Base-by-base conservation (phyloP, 2,888 invertebrate genomes). In the Dasysyrphus tricinctus region DNA sequence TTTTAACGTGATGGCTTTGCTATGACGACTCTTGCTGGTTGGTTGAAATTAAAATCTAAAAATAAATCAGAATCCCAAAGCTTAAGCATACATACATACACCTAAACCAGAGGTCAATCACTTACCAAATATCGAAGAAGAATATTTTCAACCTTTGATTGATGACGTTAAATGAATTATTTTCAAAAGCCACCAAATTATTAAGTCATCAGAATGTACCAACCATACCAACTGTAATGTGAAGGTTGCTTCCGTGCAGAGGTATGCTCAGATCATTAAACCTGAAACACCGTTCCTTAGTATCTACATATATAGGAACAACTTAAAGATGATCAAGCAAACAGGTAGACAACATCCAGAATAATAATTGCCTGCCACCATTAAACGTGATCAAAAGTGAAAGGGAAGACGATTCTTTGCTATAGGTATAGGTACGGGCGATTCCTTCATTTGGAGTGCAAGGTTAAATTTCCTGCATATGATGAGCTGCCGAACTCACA, bases 361-460 rank as follows among this genome's bases (percentile, higher is more conserved):
- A 57, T 56, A 57, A 56, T 56, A 29, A 47, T 67, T 39, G 24
- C 9, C 29, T 24, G 5, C 11, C 32, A 24, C 11, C 32, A 24
- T 51, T 29, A 19, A 75, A 70, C 63, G 51, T 80, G 75, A 65
- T 49, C 76, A 19, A 77, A 84, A 84, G 84, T 84, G 84, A 84
- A 84, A 76, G 65, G 84, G 72, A 75, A 78, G 16, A 54, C n/a
- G 63, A 70, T 54, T 42, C 34, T 61, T 47, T 37, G 3, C 24
- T 2, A 24, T 3, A n/a, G 24, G 3, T 24, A 24, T 3, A n/a
- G n/a, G n/a, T n/a, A 47, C 19, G 47, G 47, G 32, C 44, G 34
- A 65, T 57, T 16, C 37, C 61, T 16, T 56, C 39, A 63, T 54
- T 70, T 74, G 39, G 44, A 79, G 59, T 74, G 67, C 83, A 84